These are phyloP conservation scores for Nannoperca obscura DNA, from an alignment of 2,797 vertebrate genomes.

Conservation along the genomic window DNA sequence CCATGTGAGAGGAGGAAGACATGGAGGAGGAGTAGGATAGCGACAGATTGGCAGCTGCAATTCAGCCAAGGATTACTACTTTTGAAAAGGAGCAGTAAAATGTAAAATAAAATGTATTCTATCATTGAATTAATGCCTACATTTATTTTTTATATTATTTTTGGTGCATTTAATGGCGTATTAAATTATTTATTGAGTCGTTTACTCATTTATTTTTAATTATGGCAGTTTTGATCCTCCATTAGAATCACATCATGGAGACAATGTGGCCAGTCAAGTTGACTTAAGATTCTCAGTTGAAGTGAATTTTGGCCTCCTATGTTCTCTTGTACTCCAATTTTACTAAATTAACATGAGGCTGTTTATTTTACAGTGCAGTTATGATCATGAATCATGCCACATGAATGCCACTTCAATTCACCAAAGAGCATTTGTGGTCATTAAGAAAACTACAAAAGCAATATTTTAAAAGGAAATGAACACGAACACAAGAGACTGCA, in stretches of 20 bases:
- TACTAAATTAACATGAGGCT: neutral
- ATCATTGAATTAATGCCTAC: too few species aligned
- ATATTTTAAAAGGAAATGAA: constrained; percentile 3
- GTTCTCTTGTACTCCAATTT: neutral
- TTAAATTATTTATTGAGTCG: too few species aligned
- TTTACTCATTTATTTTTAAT: too few species aligned
- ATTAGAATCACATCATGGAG: constrained; percentile 14
- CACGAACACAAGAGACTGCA: neutral
- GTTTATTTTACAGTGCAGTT: neutral
- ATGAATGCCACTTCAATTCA: neutral
- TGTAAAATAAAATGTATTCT: too few species aligned
- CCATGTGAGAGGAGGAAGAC: constrained; percentile 43
- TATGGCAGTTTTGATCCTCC: too few species aligned
- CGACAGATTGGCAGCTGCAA: constrained; percentile 45
- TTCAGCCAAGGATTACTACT: constrained; percentile 17
- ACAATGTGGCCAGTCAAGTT: constrained; percentile 31
- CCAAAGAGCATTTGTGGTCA: neutral
- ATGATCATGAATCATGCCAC: neutral
- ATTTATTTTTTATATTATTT: too few species aligned
- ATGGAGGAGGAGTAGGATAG: constrained; percentile 29
- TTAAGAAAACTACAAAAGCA: neutral
- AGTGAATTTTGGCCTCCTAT: neutral
- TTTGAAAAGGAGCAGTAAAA: too few species aligned
- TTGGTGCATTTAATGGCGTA: too few species aligned
- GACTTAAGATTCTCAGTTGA: neutral